Evolutionary conservation across 2,888 invertebrate genomes (phyloP), one percentile per base, ranked within the genome.

Genomic region (Acanthopleura granulata): DNA sequence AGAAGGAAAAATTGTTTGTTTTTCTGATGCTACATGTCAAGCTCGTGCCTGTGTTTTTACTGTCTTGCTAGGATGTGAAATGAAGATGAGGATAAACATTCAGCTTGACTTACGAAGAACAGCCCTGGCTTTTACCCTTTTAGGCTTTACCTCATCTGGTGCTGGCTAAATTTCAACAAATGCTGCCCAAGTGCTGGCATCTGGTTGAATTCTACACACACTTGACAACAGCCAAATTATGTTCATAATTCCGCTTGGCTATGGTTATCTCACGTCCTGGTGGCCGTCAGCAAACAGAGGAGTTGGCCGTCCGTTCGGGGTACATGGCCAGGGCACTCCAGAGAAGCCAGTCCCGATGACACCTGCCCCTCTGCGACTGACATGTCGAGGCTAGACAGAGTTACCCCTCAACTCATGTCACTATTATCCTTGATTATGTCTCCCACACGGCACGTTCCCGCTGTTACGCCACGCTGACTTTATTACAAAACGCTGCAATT

Each of bases 91-190:
- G 57, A 22, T 57, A 57, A 57, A 57, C 22, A 57, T 3, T 22
- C 18, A 57, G 57, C 18, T 57, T 57, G 57, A 57, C 57, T 57
- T 57, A 22, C 12, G 27, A 66, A 66, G 29, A 66, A 66, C 29
- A 66, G 29, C 66, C 66, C 66, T 66, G 66, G 66, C 66, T 27
- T 27, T 66, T 27, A 66, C 22, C 66, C 66, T 66, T 22, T n/a
- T 57, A n/a, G 57, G 40, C 40, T 40, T 40, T 40, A 40, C 40
- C 40, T 40, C 40, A 40, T 40, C 40, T 40, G 40, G 40, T 40
- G 40, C 40, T 40, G 57, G 57, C 57, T 22, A n/a, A 57, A 18
- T 57, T 12, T 57, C n/a, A 57, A 22, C 18, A 57, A 57, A 57
- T n/a, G 57, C 57, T 57, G 57, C 57, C 57, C 40, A 57, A 22